phyloP scores from a whole-genome alignment of 2,797 vertebrate genomes.

The Alcedo atthis region DNA sequence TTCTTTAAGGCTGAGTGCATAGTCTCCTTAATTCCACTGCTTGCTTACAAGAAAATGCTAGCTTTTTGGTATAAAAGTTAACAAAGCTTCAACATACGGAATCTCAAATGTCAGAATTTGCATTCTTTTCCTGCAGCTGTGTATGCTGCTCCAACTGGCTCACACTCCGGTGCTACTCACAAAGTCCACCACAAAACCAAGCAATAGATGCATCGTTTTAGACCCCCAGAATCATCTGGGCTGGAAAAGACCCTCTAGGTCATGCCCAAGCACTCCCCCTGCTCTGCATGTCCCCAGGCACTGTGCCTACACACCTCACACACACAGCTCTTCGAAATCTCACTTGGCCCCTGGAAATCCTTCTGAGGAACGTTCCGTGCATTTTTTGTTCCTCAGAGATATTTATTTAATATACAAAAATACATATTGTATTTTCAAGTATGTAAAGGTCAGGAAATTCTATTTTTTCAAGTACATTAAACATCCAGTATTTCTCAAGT shows the following conservation, averaged over 20 bases:
- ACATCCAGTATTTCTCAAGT: not conserved
- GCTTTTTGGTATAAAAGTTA: conserved; percentile 7
- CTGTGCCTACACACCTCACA: too few species aligned
- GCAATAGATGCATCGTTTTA: not conserved
- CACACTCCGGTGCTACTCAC: not conserved
- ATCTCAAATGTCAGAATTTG: conserved; percentile 42
- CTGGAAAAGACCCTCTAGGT: too few species aligned
- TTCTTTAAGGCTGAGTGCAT: not conserved
- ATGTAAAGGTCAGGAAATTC: not conserved
- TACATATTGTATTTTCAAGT: not conserved
- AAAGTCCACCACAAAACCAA: not conserved
- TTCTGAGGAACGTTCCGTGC: not conserved
- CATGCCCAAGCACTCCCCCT: too few species aligned
- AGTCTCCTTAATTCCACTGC: not conserved
- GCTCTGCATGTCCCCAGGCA: too few species aligned
- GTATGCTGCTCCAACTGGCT: not conserved
- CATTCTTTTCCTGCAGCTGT: conserved; percentile 36
- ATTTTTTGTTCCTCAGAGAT: not conserved
- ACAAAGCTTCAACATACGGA: conserved; percentile 31
- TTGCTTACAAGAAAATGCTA: conserved; percentile 5
- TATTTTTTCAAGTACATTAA: not conserved
- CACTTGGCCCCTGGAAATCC: not conserved
- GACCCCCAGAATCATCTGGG: too few species aligned
- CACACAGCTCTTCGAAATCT: not conserved
- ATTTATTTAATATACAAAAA: not conserved